These are phyloP conservation scores for Tolmerus cingulatus DNA, from an alignment of 2,888 invertebrate species.

Conservation along the genomic window DNA sequence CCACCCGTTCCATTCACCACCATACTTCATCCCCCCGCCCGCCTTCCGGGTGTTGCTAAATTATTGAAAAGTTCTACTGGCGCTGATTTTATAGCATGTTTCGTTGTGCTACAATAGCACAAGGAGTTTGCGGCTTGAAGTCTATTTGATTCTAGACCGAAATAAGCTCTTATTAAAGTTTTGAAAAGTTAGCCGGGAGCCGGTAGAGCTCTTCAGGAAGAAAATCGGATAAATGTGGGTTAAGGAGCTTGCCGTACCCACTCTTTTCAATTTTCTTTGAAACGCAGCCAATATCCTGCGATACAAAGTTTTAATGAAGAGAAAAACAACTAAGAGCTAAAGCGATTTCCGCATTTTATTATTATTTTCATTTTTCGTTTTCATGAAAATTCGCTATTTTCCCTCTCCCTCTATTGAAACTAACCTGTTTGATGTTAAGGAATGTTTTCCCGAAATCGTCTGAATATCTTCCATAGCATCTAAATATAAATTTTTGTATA, in stretches of 20 bases:
- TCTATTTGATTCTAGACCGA: background rate
- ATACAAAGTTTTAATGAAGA: background rate
- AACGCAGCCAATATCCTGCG: background rate
- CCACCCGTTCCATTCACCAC: background rate
- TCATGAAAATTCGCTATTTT: background rate
- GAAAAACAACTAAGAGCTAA: background rate
- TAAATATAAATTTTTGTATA: background rate
- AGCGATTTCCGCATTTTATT: background rate
- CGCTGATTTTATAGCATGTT: background rate
- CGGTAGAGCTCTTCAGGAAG: background rate
- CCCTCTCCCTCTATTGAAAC: background rate
- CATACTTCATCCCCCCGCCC: background rate
- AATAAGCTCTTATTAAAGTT: background rate
- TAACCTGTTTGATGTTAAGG: background rate
- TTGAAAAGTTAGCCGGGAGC: background rate
- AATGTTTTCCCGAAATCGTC: background rate
- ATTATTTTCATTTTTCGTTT: background rate
- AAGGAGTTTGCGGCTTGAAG: background rate
- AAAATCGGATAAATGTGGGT: background rate
- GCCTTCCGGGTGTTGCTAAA: background rate
- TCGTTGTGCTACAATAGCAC: background rate
- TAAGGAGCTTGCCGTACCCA: background rate
- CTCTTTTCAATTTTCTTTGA: background rate
- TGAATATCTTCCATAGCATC: background rate
- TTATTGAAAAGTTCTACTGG: conserved; percentile 4